These are phyloP conservation scores for Corvus cornix DNA, from an alignment of 2,113 vertebrate genomes.

Conservation along the genomic window DNA sequence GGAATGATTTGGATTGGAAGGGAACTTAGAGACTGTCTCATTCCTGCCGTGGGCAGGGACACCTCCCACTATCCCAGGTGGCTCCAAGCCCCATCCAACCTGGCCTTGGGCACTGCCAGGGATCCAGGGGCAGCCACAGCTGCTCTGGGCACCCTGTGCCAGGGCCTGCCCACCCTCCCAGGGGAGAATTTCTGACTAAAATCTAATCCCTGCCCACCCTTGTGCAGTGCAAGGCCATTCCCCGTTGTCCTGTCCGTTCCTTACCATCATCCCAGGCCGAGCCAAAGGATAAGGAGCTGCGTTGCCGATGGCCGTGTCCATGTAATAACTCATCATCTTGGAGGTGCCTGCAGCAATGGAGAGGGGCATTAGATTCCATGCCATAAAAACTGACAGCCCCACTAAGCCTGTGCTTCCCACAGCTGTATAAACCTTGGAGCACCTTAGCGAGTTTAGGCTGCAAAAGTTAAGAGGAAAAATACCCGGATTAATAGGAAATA, in stretches of 20 bases:
- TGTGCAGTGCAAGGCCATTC: neutral
- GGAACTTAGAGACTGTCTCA: no score
- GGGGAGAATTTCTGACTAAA: neutral
- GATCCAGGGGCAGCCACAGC: neutral
- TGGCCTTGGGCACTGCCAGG: accelerated
- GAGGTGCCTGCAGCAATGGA: conserved; percentile 48
- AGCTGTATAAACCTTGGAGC: neutral
- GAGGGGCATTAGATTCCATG: neutral
- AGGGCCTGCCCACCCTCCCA: neutral
- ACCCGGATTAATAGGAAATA: neutral
- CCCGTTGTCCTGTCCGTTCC: neutral
- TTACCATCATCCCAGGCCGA: conserved; percentile 83
- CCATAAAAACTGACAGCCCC: neutral
- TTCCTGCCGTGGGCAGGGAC: neutral
- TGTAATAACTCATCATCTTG: conserved; percentile 88
- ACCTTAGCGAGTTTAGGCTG: neutral
- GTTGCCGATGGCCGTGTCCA: conserved; percentile 80
- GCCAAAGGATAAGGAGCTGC: conserved; percentile 76
- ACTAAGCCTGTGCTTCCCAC: neutral
- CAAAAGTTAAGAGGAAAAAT: neutral
- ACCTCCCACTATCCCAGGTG: accelerated
- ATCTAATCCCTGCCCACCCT: neutral
- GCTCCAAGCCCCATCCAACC: accelerated
- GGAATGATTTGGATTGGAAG: neutral
- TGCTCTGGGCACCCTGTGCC: neutral